Conservation (phyloP, 2,797 vertebrate species). For the Betta splendens region DNA sequence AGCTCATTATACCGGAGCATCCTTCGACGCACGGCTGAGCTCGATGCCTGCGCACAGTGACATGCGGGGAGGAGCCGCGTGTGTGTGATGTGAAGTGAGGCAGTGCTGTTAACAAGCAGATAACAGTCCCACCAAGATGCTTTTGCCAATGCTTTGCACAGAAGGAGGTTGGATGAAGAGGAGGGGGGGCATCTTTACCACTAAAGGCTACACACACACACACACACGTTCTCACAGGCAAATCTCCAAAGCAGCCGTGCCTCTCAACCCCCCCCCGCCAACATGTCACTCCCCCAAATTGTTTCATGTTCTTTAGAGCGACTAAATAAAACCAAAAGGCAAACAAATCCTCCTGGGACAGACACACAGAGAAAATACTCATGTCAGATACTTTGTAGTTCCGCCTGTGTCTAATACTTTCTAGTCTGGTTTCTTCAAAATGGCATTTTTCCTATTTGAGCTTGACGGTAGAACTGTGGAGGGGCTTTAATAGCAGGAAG, state of each 20-base stretch:
- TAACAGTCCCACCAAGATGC: slow-evolving; percentile 52
- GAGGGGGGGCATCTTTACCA: slow-evolving; percentile 38
- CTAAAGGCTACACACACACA: slow-evolving; percentile 29
- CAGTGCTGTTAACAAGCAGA: slow-evolving; percentile 45
- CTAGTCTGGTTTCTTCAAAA: slow-evolving; percentile 64
- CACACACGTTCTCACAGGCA: slow-evolving; percentile 15
- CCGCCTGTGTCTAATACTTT: slow-evolving; percentile 66
- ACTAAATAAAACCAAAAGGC: slow-evolving; percentile 75
- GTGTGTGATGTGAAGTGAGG: slow-evolving; percentile 41
- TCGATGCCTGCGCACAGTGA: slow-evolving; percentile 29
- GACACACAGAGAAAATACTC: slow-evolving; percentile 49
- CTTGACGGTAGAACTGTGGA: slow-evolving; percentile 33
- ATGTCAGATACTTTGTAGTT: slow-evolving; percentile 62
- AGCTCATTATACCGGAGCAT: slow-evolving; percentile 56
- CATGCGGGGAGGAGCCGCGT: slow-evolving; percentile 40
- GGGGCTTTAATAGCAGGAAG: slow-evolving; percentile 30
- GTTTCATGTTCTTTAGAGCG: slow-evolving; percentile 69
- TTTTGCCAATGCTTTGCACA: slow-evolving; percentile 37
- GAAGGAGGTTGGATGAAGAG: slow-evolving; percentile 1
- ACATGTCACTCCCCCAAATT: slow-evolving; percentile 61
- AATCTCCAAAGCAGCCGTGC: slow-evolving; percentile 46
- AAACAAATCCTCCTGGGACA: slow-evolving; percentile 67
- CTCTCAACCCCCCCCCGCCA: slow-evolving; percentile 33
- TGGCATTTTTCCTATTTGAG: slow-evolving; percentile 61
- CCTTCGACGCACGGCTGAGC: slow-evolving; percentile 5